A percentile compares a stretch with the other conserved stretches of the same genome.
These are phyloP conservation scores for Camponotus pennsylvanicus DNA, from an alignment of 1,140 invertebrate genomes.

Conservation along the genomic window DNA sequence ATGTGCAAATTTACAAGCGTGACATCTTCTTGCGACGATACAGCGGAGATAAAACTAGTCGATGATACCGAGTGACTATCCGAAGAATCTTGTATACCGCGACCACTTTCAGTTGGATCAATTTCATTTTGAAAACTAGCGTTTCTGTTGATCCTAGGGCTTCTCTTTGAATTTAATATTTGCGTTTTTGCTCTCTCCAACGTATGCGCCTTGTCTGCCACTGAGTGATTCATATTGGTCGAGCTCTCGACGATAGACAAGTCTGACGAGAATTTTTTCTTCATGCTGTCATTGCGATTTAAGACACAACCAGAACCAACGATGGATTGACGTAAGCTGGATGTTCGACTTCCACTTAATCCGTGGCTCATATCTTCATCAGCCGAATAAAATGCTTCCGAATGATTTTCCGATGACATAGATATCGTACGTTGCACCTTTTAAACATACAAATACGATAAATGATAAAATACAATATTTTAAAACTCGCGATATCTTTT, in stretches of 20 bases:
- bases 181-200: conserved; percentile 81
- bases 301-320: conserved; percentile 85
- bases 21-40: conserved; percentile 97
- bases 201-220: conserved; percentile 81
- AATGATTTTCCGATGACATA: conserved; percentile 95
- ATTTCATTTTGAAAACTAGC: conserved; percentile 69
- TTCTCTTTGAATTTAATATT: conserved; percentile 69
- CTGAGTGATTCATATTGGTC: conserved; percentile 79
- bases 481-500: neutral
- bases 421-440: conserved; percentile 94
- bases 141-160: conserved; percentile 76
- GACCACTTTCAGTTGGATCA: conserved; percentile 73
- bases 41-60: conserved; percentile 96
- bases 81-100: conserved; percentile 85
- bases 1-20: conserved; percentile 97
- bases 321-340: conserved; percentile 89
- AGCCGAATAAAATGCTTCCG: conserved; percentile 96
- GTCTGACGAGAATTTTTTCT: conserved; percentile 87
- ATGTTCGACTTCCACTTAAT: conserved; percentile 86
- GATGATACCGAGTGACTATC: conserved; percentile 92
- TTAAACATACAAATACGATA: neutral
- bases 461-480: neutral
- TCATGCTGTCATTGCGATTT: conserved; percentile 85
- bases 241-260: conserved; percentile 86
- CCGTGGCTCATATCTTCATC: conserved; percentile 93